These are phyloP conservation scores for Colletes latitarsis DNA, from an alignment of 1,140 invertebrate species.

Conservation along the genomic window DNA sequence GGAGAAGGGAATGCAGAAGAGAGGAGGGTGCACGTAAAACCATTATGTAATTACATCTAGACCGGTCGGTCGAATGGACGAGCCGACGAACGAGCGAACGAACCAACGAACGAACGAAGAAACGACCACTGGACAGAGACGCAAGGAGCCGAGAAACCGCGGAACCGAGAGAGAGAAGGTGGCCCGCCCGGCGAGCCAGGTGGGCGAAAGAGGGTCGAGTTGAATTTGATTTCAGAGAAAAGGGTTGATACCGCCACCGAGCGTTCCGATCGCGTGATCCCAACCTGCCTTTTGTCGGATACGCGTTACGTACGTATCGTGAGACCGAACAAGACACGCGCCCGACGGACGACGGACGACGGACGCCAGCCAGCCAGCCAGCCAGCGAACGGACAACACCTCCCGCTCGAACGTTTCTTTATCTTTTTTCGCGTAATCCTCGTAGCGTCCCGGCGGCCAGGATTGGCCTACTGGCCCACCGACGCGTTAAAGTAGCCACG, in stretches of 20 bases:
- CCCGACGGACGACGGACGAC: background rate
- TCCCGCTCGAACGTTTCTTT: slow-evolving; percentile 7
- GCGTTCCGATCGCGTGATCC: slow-evolving; percentile 76
- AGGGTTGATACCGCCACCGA: slow-evolving; percentile 73
- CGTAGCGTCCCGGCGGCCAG: slow-evolving; percentile 3
- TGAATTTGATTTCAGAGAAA: slow-evolving; percentile 79
- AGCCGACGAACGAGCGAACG: slow-evolving; percentile 41
- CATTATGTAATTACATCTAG: slow-evolving; percentile 77
- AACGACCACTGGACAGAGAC: slow-evolving; percentile 16
- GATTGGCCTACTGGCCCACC: slow-evolving; percentile 13
- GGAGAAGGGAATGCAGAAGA: slow-evolving; percentile 9
- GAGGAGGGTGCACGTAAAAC: slow-evolving; percentile 67
- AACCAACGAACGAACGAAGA: slow-evolving; percentile 36
- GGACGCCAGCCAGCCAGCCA: no score
- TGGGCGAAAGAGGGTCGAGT: slow-evolving; percentile 53
- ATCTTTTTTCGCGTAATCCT: slow-evolving; percentile 16
- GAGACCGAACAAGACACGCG: slow-evolving; percentile 39
- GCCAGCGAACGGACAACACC: background rate
- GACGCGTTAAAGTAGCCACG: slow-evolving; percentile 11
- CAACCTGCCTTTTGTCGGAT: slow-evolving; percentile 69
- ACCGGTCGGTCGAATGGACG: slow-evolving; percentile 62
- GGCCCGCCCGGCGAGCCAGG: background rate
- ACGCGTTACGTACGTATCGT: slow-evolving; percentile 55
- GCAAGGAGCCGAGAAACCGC: background rate
- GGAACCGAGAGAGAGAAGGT: slow-evolving; percentile 37